These are phyloP conservation scores for Grallaria varia DNA, from an alignment of 2,113 vertebrate species.

Conservation along the genomic window DNA sequence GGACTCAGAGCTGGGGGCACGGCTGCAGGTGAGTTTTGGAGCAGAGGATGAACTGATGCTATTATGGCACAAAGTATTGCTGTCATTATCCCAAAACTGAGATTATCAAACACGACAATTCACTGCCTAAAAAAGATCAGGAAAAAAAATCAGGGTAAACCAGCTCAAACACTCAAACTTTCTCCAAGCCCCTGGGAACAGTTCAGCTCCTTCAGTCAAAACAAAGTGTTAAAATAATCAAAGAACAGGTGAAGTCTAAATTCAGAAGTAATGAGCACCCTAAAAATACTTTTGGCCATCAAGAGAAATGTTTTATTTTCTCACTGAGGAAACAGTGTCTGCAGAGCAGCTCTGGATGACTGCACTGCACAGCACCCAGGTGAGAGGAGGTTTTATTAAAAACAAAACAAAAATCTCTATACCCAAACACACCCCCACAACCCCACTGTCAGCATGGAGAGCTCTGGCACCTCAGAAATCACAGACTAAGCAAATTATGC, in stretches of 20 bases:
- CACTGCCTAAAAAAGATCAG: background rate
- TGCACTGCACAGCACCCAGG: background rate
- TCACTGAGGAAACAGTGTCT: background rate
- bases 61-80: accelerated
- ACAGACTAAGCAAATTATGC: background rate
- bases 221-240: background rate
- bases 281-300: background rate
- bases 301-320: background rate
- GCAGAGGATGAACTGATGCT: background rate
- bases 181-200: background rate
- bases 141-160: background rate
- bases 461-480: background rate
- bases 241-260: slow-evolving; percentile 50
- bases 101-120: background rate
- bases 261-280: background rate
- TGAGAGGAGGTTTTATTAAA: background rate
- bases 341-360: background rate
- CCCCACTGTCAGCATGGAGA: background rate
- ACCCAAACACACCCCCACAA: background rate
- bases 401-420: background rate
- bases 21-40: background rate
- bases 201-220: background rate
- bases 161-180: background rate
- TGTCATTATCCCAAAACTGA: background rate
- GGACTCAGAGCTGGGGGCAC: background rate